phyloP scores from a whole-genome alignment of 2,797 vertebrate genomes.

The Paratrypauchen microcephalus region DNA sequence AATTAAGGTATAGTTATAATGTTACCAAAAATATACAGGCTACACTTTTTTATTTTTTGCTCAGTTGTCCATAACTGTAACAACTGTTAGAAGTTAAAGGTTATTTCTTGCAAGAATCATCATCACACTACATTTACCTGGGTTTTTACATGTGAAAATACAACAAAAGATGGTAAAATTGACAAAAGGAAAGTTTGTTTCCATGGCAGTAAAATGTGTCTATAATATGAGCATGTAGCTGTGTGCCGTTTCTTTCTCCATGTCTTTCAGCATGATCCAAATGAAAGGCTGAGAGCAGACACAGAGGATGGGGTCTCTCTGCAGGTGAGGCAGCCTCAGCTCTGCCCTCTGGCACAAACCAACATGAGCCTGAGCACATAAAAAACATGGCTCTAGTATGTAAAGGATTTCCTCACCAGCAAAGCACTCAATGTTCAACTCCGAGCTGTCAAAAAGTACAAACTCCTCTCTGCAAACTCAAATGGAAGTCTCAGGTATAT shows the following conservation, averaged over 20 bases:
- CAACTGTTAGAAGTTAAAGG: neutral
- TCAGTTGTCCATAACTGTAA: slow-evolving; percentile 3
- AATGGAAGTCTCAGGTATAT: slow-evolving; percentile 8
- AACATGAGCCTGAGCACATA: slow-evolving; percentile 47
- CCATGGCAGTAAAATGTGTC: slow-evolving; percentile 2
- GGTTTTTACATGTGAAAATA: neutral
- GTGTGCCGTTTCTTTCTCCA: neutral
- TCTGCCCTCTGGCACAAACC: slow-evolving; percentile 60
- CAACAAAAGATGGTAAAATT: neutral
- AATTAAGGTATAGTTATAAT: too few species aligned
- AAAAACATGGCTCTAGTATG: slow-evolving; percentile 55
- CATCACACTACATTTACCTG: neutral
- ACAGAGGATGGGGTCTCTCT: slow-evolving; percentile 41
- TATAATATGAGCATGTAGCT: neutral
- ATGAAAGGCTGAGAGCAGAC: neutral
- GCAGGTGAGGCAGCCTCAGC: slow-evolving; percentile 59
- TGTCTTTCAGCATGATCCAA: neutral
- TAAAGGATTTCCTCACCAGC: slow-evolving; percentile 54
- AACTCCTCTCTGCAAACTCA: slow-evolving; percentile 15
- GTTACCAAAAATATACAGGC: too few species aligned
- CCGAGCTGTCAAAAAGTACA: slow-evolving; percentile 42
- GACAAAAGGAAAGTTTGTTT: slow-evolving; percentile 15
- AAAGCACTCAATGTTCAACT: slow-evolving; percentile 41
- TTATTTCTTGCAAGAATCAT: neutral
- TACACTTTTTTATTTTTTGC: neutral